Conservation (phyloP, 1,140 invertebrate genomes). For the Papilio polyxenes region DNA sequence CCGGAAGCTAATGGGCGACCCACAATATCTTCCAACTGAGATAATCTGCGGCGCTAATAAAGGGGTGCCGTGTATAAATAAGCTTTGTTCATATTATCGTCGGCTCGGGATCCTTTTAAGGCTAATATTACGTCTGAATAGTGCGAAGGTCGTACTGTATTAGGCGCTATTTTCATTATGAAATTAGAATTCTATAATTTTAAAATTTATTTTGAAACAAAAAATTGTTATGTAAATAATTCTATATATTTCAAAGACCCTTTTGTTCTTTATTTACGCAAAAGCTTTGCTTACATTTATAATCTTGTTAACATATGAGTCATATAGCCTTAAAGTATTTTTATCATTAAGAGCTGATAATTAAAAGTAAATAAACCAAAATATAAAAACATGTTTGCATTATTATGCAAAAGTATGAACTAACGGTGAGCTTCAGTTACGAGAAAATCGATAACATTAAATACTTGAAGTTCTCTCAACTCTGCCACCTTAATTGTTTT, state of each 20-base stretch:
- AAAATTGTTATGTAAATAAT: neutral
- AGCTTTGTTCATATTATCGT: slow-evolving; percentile 35
- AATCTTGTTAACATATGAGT: neutral
- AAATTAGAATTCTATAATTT: slow-evolving; percentile 13
- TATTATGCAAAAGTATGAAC: no score
- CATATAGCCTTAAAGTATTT: neutral
- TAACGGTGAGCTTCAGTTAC: no score
- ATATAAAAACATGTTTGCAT: neutral
- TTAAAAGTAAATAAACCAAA: slow-evolving; percentile 7
- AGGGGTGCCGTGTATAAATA: slow-evolving; percentile 36
- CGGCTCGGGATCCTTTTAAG: slow-evolving; percentile 29
- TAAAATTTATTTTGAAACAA: neutral
- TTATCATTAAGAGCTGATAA: neutral
- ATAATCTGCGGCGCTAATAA: slow-evolving; percentile 37
- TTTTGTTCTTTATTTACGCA: neutral
- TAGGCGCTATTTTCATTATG: slow-evolving; percentile 15
- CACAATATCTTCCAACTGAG: slow-evolving; percentile 36
- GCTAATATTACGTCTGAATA: slow-evolving; percentile 33
- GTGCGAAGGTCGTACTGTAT: slow-evolving; percentile 27
- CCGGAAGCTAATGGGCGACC: slow-evolving; percentile 28
- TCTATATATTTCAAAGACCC: neutral
- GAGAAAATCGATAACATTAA: no score
- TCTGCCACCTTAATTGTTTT: no score
- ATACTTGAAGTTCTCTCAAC: no score
- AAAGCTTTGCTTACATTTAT: neutral